Evolutionary conservation across 2,113 vertebrate species (phyloP).

Genomic region (Suricata suricatta): DNA sequence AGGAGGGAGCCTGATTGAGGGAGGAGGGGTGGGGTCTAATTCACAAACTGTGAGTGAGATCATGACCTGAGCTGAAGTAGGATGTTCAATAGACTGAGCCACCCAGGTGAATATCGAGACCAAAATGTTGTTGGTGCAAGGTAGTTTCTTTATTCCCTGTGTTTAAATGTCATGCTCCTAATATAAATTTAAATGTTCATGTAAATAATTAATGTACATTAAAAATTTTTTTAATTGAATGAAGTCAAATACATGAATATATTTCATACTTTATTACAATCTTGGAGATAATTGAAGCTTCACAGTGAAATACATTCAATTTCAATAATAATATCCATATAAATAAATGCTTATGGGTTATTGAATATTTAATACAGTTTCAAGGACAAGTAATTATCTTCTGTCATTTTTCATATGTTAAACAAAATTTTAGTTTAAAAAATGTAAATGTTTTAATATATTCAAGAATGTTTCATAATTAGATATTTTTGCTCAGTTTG

Average conservation of each 20-base stretch:
- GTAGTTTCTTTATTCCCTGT: slow-evolving; percentile 62
- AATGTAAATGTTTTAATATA: slow-evolving; percentile 57
- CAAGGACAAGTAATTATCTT: slow-evolving; percentile 59
- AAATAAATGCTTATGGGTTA: slow-evolving; percentile 49
- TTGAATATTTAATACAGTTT: slow-evolving; percentile 54
- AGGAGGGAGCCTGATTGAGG: too few relatives aligned
- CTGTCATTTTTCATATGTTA: slow-evolving; percentile 55
- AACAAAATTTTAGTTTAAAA: slow-evolving; percentile 58
- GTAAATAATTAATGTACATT: slow-evolving; percentile 59
- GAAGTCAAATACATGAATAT: slow-evolving; percentile 49
- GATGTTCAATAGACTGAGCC: too few relatives aligned
- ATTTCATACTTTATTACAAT: slow-evolving; percentile 49
- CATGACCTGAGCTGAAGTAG: too few relatives aligned
- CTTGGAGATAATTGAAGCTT: slow-evolving; percentile 51
- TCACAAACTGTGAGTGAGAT: too few relatives aligned
- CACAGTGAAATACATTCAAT: slow-evolving; percentile 62
- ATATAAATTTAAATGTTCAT: slow-evolving; percentile 54
- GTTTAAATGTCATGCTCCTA: slow-evolving; percentile 50
- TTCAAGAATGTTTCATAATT: slow-evolving; percentile 54
- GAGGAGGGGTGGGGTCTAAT: too few relatives aligned
- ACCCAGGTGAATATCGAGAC: background rate
- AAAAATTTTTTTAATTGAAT: slow-evolving; percentile 38
- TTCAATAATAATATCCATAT: slow-evolving; percentile 51
- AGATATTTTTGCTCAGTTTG: slow-evolving; percentile 54
- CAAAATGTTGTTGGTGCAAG: slow-evolving; percentile 24